phyloP scores from a whole-genome alignment of 2,797 vertebrate species.

The Rhynchonycteris naso region DNA sequence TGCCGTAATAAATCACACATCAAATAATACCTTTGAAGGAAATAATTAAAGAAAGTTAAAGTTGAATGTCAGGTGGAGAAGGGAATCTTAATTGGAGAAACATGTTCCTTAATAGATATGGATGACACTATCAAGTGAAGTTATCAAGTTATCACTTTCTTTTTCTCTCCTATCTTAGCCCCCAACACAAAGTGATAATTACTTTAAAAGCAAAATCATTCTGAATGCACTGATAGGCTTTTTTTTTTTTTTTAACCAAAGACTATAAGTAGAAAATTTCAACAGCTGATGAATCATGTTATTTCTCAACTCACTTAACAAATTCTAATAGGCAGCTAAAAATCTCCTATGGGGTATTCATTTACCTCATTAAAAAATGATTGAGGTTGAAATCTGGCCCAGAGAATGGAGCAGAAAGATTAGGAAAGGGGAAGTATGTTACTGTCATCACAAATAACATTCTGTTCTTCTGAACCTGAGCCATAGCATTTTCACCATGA shows the following conservation, averaged over 20 bases:
- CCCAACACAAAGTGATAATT: slow-evolving; percentile 68
- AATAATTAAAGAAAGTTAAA: neutral
- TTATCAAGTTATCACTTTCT: slow-evolving; percentile 70
- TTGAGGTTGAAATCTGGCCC: slow-evolving; percentile 52
- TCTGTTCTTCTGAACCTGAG: slow-evolving; percentile 37
- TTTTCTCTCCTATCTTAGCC: slow-evolving; percentile 59
- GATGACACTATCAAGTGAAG: slow-evolving; percentile 55
- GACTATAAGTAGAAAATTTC: slow-evolving; percentile 72
- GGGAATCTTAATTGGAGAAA: slow-evolving; percentile 62
- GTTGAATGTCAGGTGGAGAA: neutral
- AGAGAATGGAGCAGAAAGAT: slow-evolving; percentile 68
- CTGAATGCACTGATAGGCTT: slow-evolving; percentile 48
- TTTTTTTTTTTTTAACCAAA: slow-evolving; percentile 9
- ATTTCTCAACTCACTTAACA: slow-evolving; percentile 73
- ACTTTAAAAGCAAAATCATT: slow-evolving; percentile 69
- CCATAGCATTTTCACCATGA: neutral
- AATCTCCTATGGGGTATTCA: slow-evolving; percentile 45
- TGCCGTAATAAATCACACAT: slow-evolving; percentile 55
- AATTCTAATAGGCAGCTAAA: slow-evolving; percentile 68
- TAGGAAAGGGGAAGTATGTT: slow-evolving; percentile 66
- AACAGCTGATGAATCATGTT: slow-evolving; percentile 68
- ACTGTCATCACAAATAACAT: slow-evolving; percentile 41
- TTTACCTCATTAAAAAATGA: slow-evolving; percentile 67
- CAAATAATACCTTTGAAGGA: neutral
- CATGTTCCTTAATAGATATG: slow-evolving; percentile 13